These are phyloP conservation scores for Schizotus pectinicornis DNA, from an alignment of 2,888 invertebrate species.

Conservation along the genomic window DNA sequence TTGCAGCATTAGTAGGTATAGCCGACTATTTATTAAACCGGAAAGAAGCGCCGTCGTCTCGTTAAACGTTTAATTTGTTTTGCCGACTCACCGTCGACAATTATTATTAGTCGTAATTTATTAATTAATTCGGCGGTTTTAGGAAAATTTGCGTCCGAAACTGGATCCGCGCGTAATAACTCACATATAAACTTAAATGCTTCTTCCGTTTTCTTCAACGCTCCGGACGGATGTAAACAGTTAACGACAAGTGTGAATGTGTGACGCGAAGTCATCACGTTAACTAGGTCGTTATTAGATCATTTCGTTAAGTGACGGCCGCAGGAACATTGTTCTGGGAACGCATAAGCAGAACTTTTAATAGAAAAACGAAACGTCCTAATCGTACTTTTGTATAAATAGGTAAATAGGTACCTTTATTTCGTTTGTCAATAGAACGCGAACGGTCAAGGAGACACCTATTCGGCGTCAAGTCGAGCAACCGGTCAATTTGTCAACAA, in stretches of 20 bases:
- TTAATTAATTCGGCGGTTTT: conserved; percentile 36
- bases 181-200: conserved; percentile 55
- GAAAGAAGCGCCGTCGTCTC: conserved; percentile 10
- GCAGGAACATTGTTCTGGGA: background rate
- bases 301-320: conserved; percentile 24
- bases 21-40: background rate
- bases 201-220: conserved; percentile 58
- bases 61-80: conserved; percentile 9
- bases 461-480: no score
- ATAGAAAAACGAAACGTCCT: no score
- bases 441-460: no score
- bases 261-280: conserved; percentile 58
- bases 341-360: no score
- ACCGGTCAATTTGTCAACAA: no score
- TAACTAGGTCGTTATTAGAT: conserved; percentile 46
- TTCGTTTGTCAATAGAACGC: no score
- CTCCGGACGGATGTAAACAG: conserved; percentile 55
- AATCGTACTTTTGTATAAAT: no score
- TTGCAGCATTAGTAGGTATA: conserved; percentile 5
- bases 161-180: conserved; percentile 40
- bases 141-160: conserved; percentile 46
- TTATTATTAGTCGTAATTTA: conserved; percentile 1
- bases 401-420: no score
- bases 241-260: conserved; percentile 55
- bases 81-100: conserved; percentile 10